Evolutionary conservation across 35 echinoderm and acorn worm genomes (phyloP), one percentile per base, ranked within the genome.

Genomic region (Amphiura filiformis): DNA sequence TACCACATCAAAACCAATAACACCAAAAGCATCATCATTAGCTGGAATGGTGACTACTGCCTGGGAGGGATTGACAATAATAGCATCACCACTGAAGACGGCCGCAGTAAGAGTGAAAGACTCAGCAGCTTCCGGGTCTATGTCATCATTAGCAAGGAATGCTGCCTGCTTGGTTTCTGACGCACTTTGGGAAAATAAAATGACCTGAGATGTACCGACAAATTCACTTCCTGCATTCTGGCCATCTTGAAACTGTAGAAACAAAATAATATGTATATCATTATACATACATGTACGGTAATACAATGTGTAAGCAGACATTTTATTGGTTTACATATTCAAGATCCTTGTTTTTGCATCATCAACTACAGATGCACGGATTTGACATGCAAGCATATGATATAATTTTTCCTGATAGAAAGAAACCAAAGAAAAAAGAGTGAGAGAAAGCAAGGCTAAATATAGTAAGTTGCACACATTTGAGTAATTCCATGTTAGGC

Each of bases 1-100:
- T 78, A 95, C 93, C 83, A 82, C 77, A 81, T 84, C 81, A 88
- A 99, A 99, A 47, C 89, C 86, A 22, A 99, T 88, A 47, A 99
- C 83, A 1, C 96, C 96, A 86, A 84, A 90, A 0, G 96, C 93
- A 90, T 99, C 93, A 81, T 99, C 96, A 77, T 91, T 99, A 32
- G 90, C 96, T 37, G 83, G 52, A 20, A 99, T 83, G 0, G 87
- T 92, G 39, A 99, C 80, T 57, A 85, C 57, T 0, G 93, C 61
- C n/a, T 47, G 80, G 31, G 39, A 76, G 0, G 84, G 90, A 13
- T 79, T n/a, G 18, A 80, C 90, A 44, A 94, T 79, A 65, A 40
- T 77, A 32, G 83, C 80, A 82, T 83, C 80, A 26, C 82, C 83
- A 39, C 86, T 80, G 33, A 85, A 77, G 22, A 88, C 64, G 41